Percentiles rank a stretch among this genome's conserved stretches.
Evolutionary conservation across 2,888 invertebrate genomes (phyloP).

Genomic region (Trachelus stipa): DNA sequence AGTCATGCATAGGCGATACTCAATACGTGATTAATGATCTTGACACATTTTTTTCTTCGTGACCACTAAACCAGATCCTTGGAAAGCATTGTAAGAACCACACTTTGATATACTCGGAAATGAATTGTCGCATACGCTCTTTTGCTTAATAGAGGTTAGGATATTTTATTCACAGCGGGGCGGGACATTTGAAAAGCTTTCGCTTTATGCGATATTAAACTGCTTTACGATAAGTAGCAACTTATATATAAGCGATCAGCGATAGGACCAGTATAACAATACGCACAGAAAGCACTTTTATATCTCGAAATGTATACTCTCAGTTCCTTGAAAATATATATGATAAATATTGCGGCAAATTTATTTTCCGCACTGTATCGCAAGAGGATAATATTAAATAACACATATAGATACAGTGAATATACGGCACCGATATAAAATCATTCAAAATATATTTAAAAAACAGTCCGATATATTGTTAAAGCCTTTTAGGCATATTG

Average conservation of each 20-base stretch:
- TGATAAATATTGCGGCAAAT: background rate
- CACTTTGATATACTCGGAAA: background rate
- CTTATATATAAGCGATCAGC: conserved; percentile 23
- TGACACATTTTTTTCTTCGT: background rate
- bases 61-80: background rate
- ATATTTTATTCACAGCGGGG: background rate
- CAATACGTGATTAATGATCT: background rate
- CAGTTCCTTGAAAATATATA: background rate
- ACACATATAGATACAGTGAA: background rate
- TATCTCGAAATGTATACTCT: background rate
- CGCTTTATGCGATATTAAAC: conserved; percentile 36
- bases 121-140: background rate
- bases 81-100: background rate
- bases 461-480: background rate
- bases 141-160: background rate
- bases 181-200: background rate
- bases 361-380: background rate
- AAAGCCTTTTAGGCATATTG: background rate
- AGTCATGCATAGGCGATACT: background rate
- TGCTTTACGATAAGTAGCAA: conserved; percentile 40
- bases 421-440: background rate
- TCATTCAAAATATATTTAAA: background rate
- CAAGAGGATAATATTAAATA: background rate
- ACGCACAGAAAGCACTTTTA: background rate
- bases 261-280: background rate